Base-by-base conservation (phyloP, 2,113 vertebrate species). In the Eudyptes chrysolophus region DNA sequence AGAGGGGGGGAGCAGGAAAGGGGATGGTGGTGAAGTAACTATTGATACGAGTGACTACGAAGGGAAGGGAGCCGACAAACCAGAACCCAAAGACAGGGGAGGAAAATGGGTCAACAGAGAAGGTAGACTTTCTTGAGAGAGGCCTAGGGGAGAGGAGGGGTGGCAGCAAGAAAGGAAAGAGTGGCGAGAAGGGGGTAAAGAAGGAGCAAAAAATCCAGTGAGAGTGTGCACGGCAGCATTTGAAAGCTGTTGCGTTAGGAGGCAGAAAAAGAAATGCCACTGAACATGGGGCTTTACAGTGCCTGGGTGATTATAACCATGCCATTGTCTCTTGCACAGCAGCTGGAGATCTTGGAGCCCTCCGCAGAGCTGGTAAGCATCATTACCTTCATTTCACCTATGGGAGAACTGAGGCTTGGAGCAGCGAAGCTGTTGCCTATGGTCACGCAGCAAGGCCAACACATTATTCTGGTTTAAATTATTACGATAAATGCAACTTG, bases 151-250 rank as follows among this genome's bases (percentile, higher is more conserved):
- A 89, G 30, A 71, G 48, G 36, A 91, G 44, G 11, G 9, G n/a
- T 48, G 58, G 54, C 61, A 95, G 40, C 32, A 40, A 69, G 74
- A 76, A 57, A 34, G 27, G 25, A 46, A 69, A 79, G 12, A 92
- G 27, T 9, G 11, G 13, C 2, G 2, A 40, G 55, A 66, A 85
- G 12, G 26, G 16, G 32, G 27, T 61, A 36, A 16, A 10, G 10
- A 83, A 61, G 9, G 27, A 85, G 24, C 12, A 72, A 55, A 57
- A 49, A 74, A 20, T 11, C 55, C 40, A 68, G 19, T 0, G 1
- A 65, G 15, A 60, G 3, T 21, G 15, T 54, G 29, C 38, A 15
- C 1, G 6, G 54, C 1, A 11, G n/a, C 1, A 0, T 51, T 90
- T 77, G 27, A 57, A 90, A 88, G 36, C 57, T 69, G 36, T 62